These are phyloP conservation scores for Platorchestia sp. DNA, from an alignment of 1,140 invertebrate genomes.

Conservation along the genomic window DNA sequence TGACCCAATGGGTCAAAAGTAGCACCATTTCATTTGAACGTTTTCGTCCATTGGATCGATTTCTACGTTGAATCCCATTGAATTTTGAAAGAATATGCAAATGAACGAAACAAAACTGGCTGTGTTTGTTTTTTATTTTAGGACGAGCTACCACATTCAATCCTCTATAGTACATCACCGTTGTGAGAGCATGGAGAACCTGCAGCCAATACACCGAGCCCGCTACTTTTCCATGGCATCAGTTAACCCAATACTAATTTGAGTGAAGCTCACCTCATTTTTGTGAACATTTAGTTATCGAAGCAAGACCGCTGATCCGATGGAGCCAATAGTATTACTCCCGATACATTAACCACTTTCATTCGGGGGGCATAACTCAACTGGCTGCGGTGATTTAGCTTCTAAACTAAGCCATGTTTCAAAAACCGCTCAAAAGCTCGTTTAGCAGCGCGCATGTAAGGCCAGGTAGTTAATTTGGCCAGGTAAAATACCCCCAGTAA, in stretches of 20 bases:
- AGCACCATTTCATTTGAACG: too few species aligned
- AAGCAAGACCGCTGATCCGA: background rate
- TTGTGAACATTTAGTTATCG: background rate
- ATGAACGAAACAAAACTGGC: too few species aligned
- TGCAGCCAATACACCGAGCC: too few species aligned
- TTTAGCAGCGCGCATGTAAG: background rate
- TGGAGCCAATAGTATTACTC: background rate
- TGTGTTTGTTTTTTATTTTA: too few species aligned
- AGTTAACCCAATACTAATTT: background rate
- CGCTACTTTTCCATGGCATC: too few species aligned
- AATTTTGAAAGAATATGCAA: too few species aligned
- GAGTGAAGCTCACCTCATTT: background rate
- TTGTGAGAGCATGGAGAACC: too few species aligned
- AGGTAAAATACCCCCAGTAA: background rate
- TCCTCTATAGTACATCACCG: too few species aligned
- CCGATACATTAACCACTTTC: background rate
- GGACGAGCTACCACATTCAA: too few species aligned
- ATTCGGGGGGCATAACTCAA: background rate
- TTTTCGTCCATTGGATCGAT: too few species aligned
- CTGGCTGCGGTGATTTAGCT: background rate
- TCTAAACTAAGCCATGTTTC: background rate
- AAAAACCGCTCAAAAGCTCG: background rate
- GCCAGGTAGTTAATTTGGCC: background rate
- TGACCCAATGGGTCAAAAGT: too few species aligned
- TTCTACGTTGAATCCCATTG: too few species aligned